These are phyloP conservation scores for Serripes groenlandicus DNA, from an alignment of 2,888 invertebrate genomes.

Conservation along the genomic window DNA sequence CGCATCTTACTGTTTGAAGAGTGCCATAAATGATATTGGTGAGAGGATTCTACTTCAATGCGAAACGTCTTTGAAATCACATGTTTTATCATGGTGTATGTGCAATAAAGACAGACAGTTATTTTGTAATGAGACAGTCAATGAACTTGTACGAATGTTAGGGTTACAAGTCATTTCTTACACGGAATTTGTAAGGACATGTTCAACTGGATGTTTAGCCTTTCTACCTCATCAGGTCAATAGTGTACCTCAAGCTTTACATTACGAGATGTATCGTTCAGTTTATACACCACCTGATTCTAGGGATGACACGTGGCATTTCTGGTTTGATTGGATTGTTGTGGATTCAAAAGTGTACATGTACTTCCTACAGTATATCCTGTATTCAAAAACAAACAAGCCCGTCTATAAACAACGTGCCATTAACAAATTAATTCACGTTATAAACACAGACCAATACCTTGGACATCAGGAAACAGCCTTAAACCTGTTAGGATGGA, in stretches of 20 bases:
- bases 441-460: background rate
- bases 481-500: slow-evolving; percentile 7
- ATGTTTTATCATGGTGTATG: background rate
- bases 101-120: background rate
- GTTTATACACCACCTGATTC: background rate
- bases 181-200: background rate
- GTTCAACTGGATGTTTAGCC: background rate
- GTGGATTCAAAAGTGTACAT: background rate
- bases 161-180: too few species aligned
- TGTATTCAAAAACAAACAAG: background rate
- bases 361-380: slow-evolving; percentile 8
- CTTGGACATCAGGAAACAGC: slow-evolving; percentile 13
- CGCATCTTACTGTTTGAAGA: background rate
- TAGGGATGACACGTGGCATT: background rate
- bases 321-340: background rate
- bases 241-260: background rate
- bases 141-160: too few species aligned
- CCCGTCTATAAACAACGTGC: background rate
- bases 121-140: too few species aligned
- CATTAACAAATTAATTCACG: background rate
- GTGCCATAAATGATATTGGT: too few species aligned
- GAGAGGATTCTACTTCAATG: background rate
- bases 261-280: slow-evolving; percentile 16
- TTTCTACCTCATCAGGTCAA: background rate
- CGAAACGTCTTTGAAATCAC: background rate